phyloP scores from a whole-genome alignment of 2,113 vertebrate genomes.

The Neodon shergylaensis region DNA sequence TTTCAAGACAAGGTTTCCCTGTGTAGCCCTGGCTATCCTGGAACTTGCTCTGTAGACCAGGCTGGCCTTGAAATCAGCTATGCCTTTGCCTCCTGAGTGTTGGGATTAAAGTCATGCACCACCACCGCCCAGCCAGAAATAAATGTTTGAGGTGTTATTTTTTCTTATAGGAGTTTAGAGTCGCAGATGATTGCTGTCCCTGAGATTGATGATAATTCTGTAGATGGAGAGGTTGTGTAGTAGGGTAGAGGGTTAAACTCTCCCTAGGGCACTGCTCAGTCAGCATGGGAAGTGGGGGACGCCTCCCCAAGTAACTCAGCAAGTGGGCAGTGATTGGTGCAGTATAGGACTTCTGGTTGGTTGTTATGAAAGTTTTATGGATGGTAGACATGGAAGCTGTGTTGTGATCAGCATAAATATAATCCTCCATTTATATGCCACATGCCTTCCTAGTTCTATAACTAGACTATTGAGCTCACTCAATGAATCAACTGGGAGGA shows the following conservation, averaged over 20 bases:
- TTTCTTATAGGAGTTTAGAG: neutral
- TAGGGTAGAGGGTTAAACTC: neutral
- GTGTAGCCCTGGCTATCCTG: neutral
- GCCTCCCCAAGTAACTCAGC: neutral
- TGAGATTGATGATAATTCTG: conserved; percentile 14
- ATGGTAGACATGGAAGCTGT: neutral
- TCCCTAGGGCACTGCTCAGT: neutral
- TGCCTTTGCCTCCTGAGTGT: neutral
- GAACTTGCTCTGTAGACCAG: neutral
- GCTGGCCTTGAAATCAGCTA: neutral
- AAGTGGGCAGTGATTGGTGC: neutral
- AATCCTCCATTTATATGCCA: neutral
- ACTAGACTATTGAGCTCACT: neutral
- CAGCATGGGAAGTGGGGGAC: neutral
- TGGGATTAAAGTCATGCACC: neutral
- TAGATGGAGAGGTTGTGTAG: neutral
- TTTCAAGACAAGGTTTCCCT: neutral
- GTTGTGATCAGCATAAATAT: neutral
- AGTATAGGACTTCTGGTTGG: neutral
- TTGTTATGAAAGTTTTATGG: neutral
- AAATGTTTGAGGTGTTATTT: neutral
- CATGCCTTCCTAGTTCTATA: neutral
- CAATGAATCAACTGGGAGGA: neutral
- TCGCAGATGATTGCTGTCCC: neutral
- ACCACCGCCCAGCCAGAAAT: neutral